Evolutionary conservation across 2,888 invertebrate genomes (phyloP).

Genomic region (Pilophorus perplexus): DNA sequence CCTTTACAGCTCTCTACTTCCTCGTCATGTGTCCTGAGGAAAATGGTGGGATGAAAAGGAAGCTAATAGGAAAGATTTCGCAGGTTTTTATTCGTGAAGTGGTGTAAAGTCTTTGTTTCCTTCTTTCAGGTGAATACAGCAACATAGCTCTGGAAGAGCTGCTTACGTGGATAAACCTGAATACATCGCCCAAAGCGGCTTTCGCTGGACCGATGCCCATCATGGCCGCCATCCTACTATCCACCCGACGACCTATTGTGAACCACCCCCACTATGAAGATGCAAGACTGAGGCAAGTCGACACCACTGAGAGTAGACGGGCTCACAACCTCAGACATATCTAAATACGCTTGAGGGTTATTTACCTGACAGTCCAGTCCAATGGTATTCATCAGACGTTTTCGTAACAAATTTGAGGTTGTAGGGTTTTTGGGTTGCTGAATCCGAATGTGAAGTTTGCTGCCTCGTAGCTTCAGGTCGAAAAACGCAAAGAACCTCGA

Average conservation of each 20-base stretch:
- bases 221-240: conserved; percentile 75
- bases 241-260: conserved; percentile 72
- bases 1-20: too few relatives aligned
- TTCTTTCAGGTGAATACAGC: conserved; percentile 64
- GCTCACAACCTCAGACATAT: background rate
- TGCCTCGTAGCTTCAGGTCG: too few relatives aligned
- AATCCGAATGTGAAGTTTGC: too few relatives aligned
- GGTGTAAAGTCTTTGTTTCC: too few relatives aligned
- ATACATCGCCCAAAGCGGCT: conserved; percentile 64
- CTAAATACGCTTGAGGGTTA: background rate
- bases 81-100: too few relatives aligned
- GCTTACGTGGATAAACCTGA: conserved; percentile 69
- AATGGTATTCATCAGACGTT: background rate
- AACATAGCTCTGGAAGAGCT: conserved; percentile 62
- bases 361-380: background rate
- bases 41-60: too few relatives aligned
- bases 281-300: conserved; percentile 68
- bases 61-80: too few relatives aligned
- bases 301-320: too few relatives aligned
- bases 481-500: too few relatives aligned
- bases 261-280: conserved; percentile 88
- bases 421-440: too few relatives aligned
- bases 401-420: too few relatives aligned
- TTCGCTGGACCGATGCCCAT: conserved; percentile 86
- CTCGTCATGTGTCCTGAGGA: too few relatives aligned